Percentiles rank a stretch among this genome's conserved stretches.
phyloP scores from a whole-genome alignment of 1,140 invertebrate genomes.

The Aphelenchoides fujianensis region DNA sequence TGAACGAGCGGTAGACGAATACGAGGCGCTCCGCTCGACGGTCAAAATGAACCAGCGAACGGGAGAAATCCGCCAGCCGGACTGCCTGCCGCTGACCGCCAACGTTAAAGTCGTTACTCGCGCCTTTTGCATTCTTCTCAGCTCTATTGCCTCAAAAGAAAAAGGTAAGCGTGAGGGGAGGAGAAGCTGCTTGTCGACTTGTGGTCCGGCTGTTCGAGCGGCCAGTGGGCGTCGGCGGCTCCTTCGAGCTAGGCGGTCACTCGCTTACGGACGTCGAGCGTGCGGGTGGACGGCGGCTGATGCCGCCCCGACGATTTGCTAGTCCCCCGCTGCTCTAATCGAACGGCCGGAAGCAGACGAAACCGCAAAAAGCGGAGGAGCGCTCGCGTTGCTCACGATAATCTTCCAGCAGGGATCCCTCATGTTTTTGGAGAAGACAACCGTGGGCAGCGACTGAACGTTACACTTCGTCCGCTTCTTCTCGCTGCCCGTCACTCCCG shows the following conservation, averaged over 20 bases:
- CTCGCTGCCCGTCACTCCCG: no score
- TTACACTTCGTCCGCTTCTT: constrained; percentile 19
- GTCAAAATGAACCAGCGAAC: constrained; percentile 12
- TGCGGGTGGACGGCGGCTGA: not conserved
- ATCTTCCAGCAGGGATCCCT: constrained; percentile 29
- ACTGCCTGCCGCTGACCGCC: constrained; percentile 24
- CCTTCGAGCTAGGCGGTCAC: constrained; percentile 35
- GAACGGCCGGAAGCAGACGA: no score
- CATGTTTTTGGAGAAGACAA: constrained; percentile 17
- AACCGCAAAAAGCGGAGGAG: no score
- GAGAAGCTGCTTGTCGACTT: constrained; percentile 14
- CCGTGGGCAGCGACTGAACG: not conserved
- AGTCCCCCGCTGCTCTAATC: constrained; percentile 8
- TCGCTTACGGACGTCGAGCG: constrained; percentile 20
- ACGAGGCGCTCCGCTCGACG: not conserved
- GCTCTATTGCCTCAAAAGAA: no score
- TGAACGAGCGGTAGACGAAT: constrained; percentile 24
- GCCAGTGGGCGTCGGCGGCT: constrained; percentile 14
- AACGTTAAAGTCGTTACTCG: constrained; percentile 37
- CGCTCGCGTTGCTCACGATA: no score
- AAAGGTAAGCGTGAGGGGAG: not conserved
- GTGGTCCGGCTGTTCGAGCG: not conserved
- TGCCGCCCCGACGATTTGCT: constrained; percentile 7
- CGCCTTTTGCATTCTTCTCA: not conserved
- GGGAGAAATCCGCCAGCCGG: constrained; percentile 22